Evolutionary conservation across 2,113 vertebrate species (phyloP), one percentile per base, ranked within the genome.

Genomic region (Australoheros scitulus): DNA sequence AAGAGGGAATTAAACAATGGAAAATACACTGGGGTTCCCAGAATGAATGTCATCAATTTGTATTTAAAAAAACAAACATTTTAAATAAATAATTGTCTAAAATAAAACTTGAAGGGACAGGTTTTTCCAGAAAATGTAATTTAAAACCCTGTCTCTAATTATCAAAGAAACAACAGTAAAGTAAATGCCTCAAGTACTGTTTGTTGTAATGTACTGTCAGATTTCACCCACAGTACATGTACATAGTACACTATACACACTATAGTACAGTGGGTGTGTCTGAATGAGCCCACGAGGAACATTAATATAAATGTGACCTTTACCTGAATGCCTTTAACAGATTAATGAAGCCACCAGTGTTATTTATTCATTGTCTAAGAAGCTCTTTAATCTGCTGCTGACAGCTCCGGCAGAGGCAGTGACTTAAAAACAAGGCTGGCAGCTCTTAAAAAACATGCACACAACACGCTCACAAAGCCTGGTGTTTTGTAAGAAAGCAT

Each of bases 291-390:
- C 0, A 0, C 4, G 47, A 55, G 47, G 47, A 55, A 55, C 24
- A n/a, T 72, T 72, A 20, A 59, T 55, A 47, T 55, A 26, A 55
- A 72, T 34, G 10, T 55, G 68, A 72, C 47, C 47, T 72, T n/a
- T 72, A 55, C 47, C 47, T 55, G 26, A 32, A 55, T 52, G 47
- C 68, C 32, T 55, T 55, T 29, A 34, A 72, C 26, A 72, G 47
- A 72, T 72, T 55, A 72, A 72, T 72, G 47, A 72, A 72, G 68
- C 26, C 47, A 34, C 52, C 3, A 4, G 47, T 72, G 68, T 72
- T 55, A n/a, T 50, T 52, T 72, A 72, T 32, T 72, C 47, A 32
- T 52, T 72, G 68, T 72, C 47, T 34, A 72, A 72, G 68, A 72
- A 72, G 47, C 26, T 2, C 47, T 72, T 55, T 72, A 55, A 72